Conservation (phyloP, 2,888 invertebrate genomes). For the Acrobasis repandana region DNA sequence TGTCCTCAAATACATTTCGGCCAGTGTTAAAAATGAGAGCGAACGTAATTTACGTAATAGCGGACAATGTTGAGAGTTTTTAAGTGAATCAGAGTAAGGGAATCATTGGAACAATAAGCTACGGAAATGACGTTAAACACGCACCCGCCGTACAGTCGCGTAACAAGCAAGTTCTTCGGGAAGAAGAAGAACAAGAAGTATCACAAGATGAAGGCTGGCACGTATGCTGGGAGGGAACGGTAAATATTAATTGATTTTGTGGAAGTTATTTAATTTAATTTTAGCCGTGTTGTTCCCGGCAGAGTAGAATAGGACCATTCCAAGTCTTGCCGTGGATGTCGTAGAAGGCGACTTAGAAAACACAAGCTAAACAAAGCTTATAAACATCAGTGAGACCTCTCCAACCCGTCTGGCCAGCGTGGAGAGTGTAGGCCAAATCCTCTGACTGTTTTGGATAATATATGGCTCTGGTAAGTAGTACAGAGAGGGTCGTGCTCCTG, state of each 20-base stretch:
- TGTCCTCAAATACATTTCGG: neutral
- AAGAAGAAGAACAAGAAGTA: conserved; percentile 68
- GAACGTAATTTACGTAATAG: conserved; percentile 8
- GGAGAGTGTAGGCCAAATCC: no score
- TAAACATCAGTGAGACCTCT: no score
- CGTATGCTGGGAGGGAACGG: conserved; percentile 69
- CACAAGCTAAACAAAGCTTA: no score
- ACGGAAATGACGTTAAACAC: conserved; percentile 63
- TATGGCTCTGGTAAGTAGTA: no score
- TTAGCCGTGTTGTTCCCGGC: no score
- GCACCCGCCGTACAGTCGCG: conserved; percentile 60
- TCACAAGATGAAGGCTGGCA: conserved; percentile 63
- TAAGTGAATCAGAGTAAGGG: conserved; percentile 17
- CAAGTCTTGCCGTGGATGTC: no score
- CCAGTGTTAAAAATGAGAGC: conserved; percentile 16
- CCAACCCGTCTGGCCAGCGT: no score
- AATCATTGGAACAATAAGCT: conserved; percentile 26
- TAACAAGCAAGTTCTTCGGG: conserved; percentile 69
- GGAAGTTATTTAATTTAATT: no score
- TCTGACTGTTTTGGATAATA: no score
- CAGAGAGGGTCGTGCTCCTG: no score
- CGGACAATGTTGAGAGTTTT: conserved; percentile 6
- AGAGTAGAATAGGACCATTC: no score
- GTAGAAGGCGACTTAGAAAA: no score
- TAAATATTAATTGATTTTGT: conserved; percentile 40